Base-by-base conservation (phyloP, 2,797 vertebrate species). In the Hemitrygon akajei region DNA sequence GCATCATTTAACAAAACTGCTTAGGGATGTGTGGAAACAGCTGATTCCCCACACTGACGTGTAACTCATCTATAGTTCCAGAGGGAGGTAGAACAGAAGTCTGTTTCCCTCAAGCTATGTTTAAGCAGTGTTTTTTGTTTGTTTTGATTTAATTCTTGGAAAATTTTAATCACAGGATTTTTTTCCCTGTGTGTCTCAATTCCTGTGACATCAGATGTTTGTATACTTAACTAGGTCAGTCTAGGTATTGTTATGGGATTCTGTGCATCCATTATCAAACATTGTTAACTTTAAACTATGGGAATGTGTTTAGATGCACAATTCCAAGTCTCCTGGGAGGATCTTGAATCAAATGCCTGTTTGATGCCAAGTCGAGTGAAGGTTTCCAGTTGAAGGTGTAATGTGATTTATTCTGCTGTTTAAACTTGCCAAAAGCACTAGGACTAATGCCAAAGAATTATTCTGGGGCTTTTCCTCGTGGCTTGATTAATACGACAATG, bases 381-480 rank as follows among this genome's bases (percentile, higher is more conserved):
- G 86, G 86, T 69, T 89, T 69, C n/a, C 86, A 66, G 11, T 69
- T 89, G 60, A 89, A 69, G 86, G 86, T 89, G 63, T 89, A 89
- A 89, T 89, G 60, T 89, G n/a, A 89, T 89, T 89, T 89, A 89
- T 66, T 89, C 60, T 66, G 86, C 16, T 34, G 12, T 34, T 89
- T 63, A 37, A 66, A 69, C 86, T 89, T 69, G 86, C 34, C 86
- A 37, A 69, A 7, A 22, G 86, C 34, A 69, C 18, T 69, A 20
- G 66, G n/a, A 66, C 7, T 20, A 89, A 89, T 27, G 58, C 18
- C 82, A 22, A 89, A 20, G 12, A 87, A 89, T 89, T 69, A 89
- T 37, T 69, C 69, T 69, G 20, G 63, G 16, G 58, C 30, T 7
- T 7, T 87, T 58, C 58, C 58, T 63, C 5, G 30, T 63, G 84